Conservation (phyloP, 92 coral and sea anemone species). For the Nematostella vectensis region DNA sequence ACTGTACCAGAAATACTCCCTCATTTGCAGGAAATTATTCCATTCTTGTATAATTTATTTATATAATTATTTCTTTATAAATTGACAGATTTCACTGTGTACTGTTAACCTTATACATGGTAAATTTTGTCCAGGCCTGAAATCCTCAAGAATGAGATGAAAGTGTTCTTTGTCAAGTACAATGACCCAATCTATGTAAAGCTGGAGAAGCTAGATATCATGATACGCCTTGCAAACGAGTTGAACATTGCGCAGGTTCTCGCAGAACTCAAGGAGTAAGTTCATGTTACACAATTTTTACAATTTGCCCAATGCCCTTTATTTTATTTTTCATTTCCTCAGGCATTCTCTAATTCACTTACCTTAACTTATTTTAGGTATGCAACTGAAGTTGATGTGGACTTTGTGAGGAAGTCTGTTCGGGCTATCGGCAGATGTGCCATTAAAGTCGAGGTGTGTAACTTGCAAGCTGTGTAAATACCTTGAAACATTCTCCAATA, state of each 20-base stretch:
- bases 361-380: constrained; percentile 31
- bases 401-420: constrained; percentile 98
- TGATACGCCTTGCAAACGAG: constrained; percentile 97
- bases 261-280: constrained; percentile 97
- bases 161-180: constrained; percentile 98
- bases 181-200: constrained; percentile 99
- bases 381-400: constrained; percentile 99
- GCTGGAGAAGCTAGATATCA: constrained; percentile 95
- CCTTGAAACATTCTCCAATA: too few species aligned
- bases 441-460: constrained; percentile 93
- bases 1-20: too few species aligned
- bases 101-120: too few species aligned
- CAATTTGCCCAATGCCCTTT: not conserved
- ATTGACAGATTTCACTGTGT: too few species aligned
- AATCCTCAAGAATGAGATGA: constrained; percentile 96
- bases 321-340: too few species aligned
- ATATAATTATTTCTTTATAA: not conserved
- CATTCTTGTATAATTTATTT: not conserved
- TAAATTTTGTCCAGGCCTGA: constrained; percentile 85
- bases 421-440: constrained; percentile 99
- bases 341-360: too few species aligned
- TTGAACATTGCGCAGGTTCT: constrained; percentile 96
- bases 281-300: not conserved
- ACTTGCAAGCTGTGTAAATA: not conserved
- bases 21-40: not conserved